Conservation (phyloP, 2,888 invertebrate genomes). For the Trissonchulus sp. region DNA sequence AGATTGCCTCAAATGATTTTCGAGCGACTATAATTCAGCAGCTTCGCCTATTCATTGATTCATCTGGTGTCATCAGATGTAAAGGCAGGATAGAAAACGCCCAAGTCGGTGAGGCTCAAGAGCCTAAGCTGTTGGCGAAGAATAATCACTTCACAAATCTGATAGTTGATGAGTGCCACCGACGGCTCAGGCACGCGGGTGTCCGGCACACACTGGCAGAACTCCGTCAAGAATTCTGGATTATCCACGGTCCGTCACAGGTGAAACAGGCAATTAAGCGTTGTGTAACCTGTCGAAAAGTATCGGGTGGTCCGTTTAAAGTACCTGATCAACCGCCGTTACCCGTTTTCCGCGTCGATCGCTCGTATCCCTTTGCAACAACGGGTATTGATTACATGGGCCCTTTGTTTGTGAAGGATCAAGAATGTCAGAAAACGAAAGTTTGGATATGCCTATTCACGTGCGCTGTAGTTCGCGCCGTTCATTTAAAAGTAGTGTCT, state of each 20-base stretch:
- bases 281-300: background rate
- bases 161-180: background rate
- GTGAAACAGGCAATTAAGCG: background rate
- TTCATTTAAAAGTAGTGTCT: conserved; percentile 51
- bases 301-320: background rate
- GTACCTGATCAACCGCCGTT: background rate
- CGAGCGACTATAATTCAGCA: background rate
- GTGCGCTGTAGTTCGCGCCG: conserved; percentile 51
- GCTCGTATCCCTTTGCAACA: conserved; percentile 26
- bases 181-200: background rate
- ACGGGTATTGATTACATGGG: conserved; percentile 52
- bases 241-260: background rate
- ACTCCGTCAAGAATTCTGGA: conserved; percentile 1
- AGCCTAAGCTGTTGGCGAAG: background rate
- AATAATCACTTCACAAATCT: no score
- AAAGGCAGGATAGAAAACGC: background rate
- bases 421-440: conserved; percentile 40
- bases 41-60: background rate
- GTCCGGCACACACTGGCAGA: background rate
- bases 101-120: background rate
- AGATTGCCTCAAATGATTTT: background rate
- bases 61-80: background rate
- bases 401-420: conserved; percentile 45
- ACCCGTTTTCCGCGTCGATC: background rate
- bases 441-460: conserved; percentile 51